Evolutionary conservation across 1,140 invertebrate genomes (phyloP).

Genomic region (Hirudo medicinalis): DNA sequence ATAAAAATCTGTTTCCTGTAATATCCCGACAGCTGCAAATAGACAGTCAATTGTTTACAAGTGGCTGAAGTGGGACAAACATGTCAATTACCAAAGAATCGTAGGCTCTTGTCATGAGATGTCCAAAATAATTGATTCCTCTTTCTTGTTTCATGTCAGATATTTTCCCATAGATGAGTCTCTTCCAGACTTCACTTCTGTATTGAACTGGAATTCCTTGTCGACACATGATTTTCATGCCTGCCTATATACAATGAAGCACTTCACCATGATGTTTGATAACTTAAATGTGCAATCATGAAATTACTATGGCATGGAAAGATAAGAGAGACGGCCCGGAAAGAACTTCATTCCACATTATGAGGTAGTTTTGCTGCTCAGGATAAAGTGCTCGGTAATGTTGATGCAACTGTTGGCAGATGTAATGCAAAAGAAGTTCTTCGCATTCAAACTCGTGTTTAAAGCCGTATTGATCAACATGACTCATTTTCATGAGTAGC

Average conservation of each 20-base stretch:
- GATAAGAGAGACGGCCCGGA: slow-evolving; percentile 1
- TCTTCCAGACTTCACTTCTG: slow-evolving; percentile 42
- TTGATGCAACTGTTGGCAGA: slow-evolving; percentile 44
- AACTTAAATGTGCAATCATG: neutral
- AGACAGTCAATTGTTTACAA: neutral
- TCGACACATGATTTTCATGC: slow-evolving; percentile 40
- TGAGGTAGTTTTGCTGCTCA: slow-evolving; percentile 33
- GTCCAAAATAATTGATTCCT: slow-evolving; percentile 44
- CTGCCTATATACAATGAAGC: slow-evolving; percentile 27
- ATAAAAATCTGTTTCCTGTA: slow-evolving; percentile 46
- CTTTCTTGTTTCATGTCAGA: slow-evolving; percentile 41
- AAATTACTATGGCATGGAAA: neutral
- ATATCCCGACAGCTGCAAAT: slow-evolving; percentile 34
- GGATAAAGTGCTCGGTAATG: slow-evolving; percentile 37
- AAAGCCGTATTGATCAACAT: slow-evolving; percentile 47
- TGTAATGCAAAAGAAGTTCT: slow-evolving; percentile 44
- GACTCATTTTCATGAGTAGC: slow-evolving; percentile 35
- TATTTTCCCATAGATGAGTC: slow-evolving; percentile 41
- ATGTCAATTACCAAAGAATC: slow-evolving; percentile 37
- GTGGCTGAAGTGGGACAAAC: neutral
- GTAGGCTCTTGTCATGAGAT: slow-evolving; percentile 40
- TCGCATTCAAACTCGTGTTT: slow-evolving; percentile 40
- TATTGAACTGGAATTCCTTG: slow-evolving; percentile 42
- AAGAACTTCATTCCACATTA: slow-evolving; percentile 29
- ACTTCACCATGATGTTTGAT: neutral